Evolutionary conservation across 2,888 invertebrate species (phyloP).

Genomic region (Baccha elongata): DNA sequence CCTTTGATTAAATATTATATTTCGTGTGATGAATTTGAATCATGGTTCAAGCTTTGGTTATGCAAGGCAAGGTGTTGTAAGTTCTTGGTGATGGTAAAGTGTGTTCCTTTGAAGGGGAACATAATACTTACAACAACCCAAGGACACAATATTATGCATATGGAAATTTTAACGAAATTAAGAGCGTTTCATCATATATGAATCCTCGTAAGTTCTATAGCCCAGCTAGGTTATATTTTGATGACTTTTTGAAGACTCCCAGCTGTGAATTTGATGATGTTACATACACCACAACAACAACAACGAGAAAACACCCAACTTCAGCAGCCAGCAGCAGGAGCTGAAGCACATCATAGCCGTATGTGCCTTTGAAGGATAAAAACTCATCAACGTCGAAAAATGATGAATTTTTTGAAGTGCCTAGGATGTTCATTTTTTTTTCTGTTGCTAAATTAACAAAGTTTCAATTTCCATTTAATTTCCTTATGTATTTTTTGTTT

Average conservation of each 20-base stretch:
- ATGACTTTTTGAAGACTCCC: constrained; percentile 51
- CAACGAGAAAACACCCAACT: background rate
- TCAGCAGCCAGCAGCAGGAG: background rate
- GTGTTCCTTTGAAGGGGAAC: no score
- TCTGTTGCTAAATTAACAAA: constrained; percentile 64
- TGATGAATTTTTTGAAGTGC: constrained; percentile 46
- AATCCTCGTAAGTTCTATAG: constrained; percentile 12
- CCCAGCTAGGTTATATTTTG: constrained; percentile 29
- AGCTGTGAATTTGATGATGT: constrained; percentile 44
- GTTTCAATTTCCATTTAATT: constrained; percentile 68
- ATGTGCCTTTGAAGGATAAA: constrained; percentile 33
- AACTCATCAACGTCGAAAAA: constrained; percentile 33
- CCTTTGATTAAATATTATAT: constrained; percentile 70
- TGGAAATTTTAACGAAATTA: constrained; percentile 49
- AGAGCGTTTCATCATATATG: constrained; percentile 4
- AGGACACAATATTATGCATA: constrained; percentile 35
- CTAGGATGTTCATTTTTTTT: constrained; percentile 50
- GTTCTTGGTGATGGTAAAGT: background rate
- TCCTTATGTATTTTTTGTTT: constrained; percentile 13
- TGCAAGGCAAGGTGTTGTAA: background rate
- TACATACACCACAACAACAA: constrained; percentile 25
- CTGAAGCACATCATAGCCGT: background rate
- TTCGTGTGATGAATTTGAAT: constrained; percentile 67
- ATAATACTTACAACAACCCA: background rate
- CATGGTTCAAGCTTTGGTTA: constrained; percentile 24